A percentile compares a stretch with the other conserved stretches of the same genome.
These are phyloP conservation scores for Panopea generosa DNA, from an alignment of 2,888 invertebrate species.

Conservation along the genomic window DNA sequence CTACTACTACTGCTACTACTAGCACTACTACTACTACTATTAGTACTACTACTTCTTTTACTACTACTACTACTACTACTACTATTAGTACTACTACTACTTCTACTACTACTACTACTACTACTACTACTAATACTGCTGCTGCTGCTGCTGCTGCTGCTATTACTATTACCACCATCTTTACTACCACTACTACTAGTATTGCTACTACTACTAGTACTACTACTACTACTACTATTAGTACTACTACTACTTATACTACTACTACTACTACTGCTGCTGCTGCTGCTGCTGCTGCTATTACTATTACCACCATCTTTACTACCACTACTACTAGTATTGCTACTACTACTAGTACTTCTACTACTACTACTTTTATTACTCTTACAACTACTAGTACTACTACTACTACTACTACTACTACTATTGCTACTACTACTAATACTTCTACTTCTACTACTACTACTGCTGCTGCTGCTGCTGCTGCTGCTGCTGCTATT, in stretches of 20 bases:
- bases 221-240: constrained; percentile 2
- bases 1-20: constrained; percentile 6
- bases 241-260: neutral
- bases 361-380: constrained; percentile 6
- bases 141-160: too few relatives aligned
- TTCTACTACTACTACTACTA: constrained; percentile 2
- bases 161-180: neutral
- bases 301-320: neutral
- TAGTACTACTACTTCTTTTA: neutral
- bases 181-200: neutral
- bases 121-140: constrained; percentile 6
- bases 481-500: constrained; percentile 2
- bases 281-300: constrained; percentile 1
- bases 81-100: constrained; percentile 1
- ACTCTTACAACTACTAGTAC: neutral
- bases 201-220: neutral
- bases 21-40: neutral
- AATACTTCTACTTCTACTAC: constrained; percentile 2
- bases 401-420: too few relatives aligned
- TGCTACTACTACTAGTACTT: constrained; percentile 1
- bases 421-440: neutral
- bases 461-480: constrained; percentile 1
- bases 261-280: constrained; percentile 6
- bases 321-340: constrained; percentile 1
- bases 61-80: neutral